phyloP scores from a whole-genome alignment of 2,797 vertebrate species.

The Karalla daura region DNA sequence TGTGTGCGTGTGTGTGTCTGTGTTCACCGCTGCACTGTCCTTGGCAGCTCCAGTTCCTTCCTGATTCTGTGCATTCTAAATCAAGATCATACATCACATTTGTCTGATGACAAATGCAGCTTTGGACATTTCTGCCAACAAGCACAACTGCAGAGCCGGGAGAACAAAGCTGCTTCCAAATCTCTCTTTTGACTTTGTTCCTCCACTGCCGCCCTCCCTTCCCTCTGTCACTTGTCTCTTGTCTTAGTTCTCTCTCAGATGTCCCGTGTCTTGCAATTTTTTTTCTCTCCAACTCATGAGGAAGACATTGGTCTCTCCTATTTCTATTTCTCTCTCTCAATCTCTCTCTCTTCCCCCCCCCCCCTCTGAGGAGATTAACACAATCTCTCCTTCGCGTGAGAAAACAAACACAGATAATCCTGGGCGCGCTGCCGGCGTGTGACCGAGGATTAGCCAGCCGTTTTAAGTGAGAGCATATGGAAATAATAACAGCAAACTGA shows the following conservation, averaged over 20 bases:
- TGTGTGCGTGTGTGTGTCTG: not conserved
- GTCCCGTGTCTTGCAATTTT: constrained; percentile 37
- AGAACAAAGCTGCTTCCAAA: constrained; percentile 72
- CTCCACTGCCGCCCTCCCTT: constrained; percentile 46
- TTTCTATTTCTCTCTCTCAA: constrained; percentile 19
- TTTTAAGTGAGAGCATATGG: constrained; percentile 81
- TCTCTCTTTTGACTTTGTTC: constrained; percentile 75
- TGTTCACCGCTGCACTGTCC: constrained; percentile 39
- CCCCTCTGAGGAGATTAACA: constrained; percentile 80
- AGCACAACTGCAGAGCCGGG: constrained; percentile 56
- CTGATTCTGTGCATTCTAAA: constrained; percentile 59
- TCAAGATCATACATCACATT: constrained; percentile 73
- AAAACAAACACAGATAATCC: constrained; percentile 87
- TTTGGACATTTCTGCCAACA: constrained; percentile 70
- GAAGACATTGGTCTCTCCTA: constrained; percentile 46
- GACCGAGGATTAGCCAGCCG: constrained; percentile 80
- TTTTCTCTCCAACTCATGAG: constrained; percentile 23
- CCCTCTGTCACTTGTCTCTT: constrained; percentile 53
- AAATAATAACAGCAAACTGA: constrained; percentile 75
- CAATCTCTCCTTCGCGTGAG: constrained; percentile 81
- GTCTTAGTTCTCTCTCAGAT: constrained; percentile 58
- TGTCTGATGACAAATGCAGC: constrained; percentile 68
- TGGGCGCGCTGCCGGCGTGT: constrained; percentile 77
- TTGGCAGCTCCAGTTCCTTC: constrained; percentile 42
- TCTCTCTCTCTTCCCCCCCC: constrained; percentile 1